These are phyloP conservation scores for Loripinus fragilis DNA, from an alignment of 2,888 invertebrate genomes.

Conservation along the genomic window DNA sequence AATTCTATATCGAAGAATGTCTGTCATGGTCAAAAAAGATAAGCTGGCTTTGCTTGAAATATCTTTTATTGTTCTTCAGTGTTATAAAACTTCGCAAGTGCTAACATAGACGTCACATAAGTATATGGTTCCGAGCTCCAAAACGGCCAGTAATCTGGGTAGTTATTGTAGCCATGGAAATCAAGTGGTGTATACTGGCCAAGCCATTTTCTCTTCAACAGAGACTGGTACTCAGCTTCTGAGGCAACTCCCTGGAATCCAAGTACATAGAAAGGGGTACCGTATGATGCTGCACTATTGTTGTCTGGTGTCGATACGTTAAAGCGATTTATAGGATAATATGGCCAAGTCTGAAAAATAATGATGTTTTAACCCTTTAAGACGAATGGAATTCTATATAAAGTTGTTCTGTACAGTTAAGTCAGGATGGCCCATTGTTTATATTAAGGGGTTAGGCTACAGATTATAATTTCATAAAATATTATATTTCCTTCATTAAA, in stretches of 20 bases:
- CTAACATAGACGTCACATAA: constrained; percentile 70
- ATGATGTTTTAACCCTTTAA: too few species aligned
- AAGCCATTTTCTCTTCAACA: constrained; percentile 56
- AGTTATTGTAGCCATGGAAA: constrained; percentile 73
- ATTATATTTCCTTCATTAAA: too few species aligned
- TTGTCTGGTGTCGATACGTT: not conserved
- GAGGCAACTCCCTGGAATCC: constrained; percentile 69
- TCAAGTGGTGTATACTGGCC: constrained; percentile 58
- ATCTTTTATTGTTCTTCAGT: constrained; percentile 67
- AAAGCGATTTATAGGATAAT: constrained; percentile 38
- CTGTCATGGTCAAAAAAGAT: too few species aligned
- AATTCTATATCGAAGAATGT: too few species aligned
- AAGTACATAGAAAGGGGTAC: not conserved
- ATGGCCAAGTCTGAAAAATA: constrained; percentile 33
- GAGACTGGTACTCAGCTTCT: constrained; percentile 61
- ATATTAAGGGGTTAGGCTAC: too few species aligned
- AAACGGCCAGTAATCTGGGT: constrained; percentile 71
- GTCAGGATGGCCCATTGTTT: too few species aligned
- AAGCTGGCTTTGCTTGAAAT: too few species aligned
- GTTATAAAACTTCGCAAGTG: constrained; percentile 72
- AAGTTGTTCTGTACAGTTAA: too few species aligned
- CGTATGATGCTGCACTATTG: too few species aligned
- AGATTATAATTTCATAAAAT: too few species aligned
- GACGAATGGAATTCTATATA: not conserved
- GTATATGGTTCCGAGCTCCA: constrained; percentile 76